Evolutionary conservation across 1,140 invertebrate genomes (phyloP), one percentile per base, ranked within the genome.

Genomic region (Babylonia areolata): DNA sequence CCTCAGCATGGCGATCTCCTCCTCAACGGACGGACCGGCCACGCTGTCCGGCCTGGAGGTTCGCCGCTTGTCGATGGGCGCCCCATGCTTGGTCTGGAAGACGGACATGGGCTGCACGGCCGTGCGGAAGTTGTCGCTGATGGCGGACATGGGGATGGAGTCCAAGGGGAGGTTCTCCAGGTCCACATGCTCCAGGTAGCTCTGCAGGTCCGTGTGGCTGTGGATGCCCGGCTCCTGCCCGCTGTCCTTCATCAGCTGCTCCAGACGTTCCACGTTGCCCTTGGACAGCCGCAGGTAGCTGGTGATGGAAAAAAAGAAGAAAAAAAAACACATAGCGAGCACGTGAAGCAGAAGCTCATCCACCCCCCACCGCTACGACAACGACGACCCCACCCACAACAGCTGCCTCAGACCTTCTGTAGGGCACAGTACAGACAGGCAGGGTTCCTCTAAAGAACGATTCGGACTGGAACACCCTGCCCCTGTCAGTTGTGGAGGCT

Each of bases 281-380:
- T 69, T 83, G 58, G 58, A 39, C 35, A 83, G 35, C 17, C 81
- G 81, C 2, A 83, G 58, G 40, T 83, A 83, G 12, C 81, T 77
- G 75, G n/a, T 9, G 17, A 51, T 12, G 46, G 46, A 51, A 51
- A 12, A 51, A n/a, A n/a, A n/a, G n/a, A n/a, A n/a, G n/a, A n/a
- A n/a, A n/a, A n/a, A n/a, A n/a, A n/a, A n/a, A n/a, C n/a, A n/a
- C n/a, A n/a, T n/a, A n/a, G n/a, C n/a, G n/a, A n/a, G n/a, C n/a
- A n/a, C n/a, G n/a, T n/a, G n/a, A n/a, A n/a, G n/a, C n/a, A n/a
- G n/a, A n/a, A n/a, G n/a, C n/a, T n/a, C n/a, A n/a, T n/a, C n/a
- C n/a, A n/a, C n/a, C n/a, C n/a, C n/a, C n/a, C n/a, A n/a, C n/a
- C n/a, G n/a, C n/a, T n/a, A n/a, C n/a, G n/a, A n/a, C n/a, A n/a